Evolutionary conservation across 1,140 invertebrate genomes (phyloP), one percentile per base, ranked within the genome.

Genomic region (Drosophila sechellia): DNA sequence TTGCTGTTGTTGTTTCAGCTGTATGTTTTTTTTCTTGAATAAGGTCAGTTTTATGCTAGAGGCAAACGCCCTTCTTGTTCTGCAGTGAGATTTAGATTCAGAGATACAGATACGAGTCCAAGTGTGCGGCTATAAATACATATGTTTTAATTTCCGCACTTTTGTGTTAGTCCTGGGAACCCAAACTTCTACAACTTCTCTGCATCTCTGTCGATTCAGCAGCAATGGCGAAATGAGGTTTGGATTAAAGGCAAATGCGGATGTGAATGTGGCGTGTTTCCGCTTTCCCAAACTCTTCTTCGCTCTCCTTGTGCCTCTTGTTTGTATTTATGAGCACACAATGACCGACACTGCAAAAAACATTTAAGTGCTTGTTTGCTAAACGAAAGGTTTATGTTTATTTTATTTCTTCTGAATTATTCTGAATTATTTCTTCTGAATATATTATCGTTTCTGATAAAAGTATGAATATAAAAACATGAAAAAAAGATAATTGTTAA

Each of bases 81-180:
- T 74, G 42, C 52, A 81, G 49, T 42, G 17, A 61, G 58, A 59
- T 71, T 50, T 39, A 45, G 43, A 69, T 66, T 39, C 42, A 17
- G 49, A 55, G 25, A 56, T 55, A 40, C 13, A 48, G 72, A 77
- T 74, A 81, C 46, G 52, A 48, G 58, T 13, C 48, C 69, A 77
- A 84, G 76, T 86, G 83, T 81, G 64, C 35, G 60, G 84, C 84
- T 75, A 89, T 89, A 89, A 89, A 89, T 89, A 89, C 84, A 89
- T 89, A 89, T 89, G 84, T 89, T 89, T 89, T 89, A 89, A 89
- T 89, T 89, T 89, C 84, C 84, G 84, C 84, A 89, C 68, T 89
- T 89, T 89, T 89, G 85, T 84, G 84, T 90, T 79, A 84, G 83
- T 71, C 55, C 77, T 53, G 77, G 77, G 55, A 69, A 31, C 45